These are phyloP conservation scores for Cydia amplana DNA, from an alignment of 1,140 invertebrate genomes.

Conservation along the genomic window DNA sequence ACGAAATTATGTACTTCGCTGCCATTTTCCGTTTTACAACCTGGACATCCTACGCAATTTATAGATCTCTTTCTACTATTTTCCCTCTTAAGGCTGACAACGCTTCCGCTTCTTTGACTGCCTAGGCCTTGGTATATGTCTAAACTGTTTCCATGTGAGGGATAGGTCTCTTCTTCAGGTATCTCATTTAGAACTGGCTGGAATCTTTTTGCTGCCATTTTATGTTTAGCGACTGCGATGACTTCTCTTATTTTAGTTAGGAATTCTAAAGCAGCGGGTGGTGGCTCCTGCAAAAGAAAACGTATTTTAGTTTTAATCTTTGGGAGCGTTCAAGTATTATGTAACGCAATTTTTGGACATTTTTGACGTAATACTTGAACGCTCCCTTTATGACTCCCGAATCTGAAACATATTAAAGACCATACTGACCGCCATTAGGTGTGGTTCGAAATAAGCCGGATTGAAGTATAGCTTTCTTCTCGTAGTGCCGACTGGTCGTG, in stretches of 20 bases:
- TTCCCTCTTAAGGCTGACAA: slow-evolving; percentile 80
- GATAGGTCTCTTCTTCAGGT: slow-evolving; percentile 86
- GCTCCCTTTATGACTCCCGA: too few relatives aligned
- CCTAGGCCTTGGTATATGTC: slow-evolving; percentile 71
- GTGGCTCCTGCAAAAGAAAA: slow-evolving; percentile 84
- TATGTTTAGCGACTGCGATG: slow-evolving; percentile 91
- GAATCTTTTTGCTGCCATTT: slow-evolving; percentile 90
- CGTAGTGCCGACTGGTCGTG: slow-evolving; percentile 83
- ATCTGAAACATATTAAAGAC: slow-evolving; percentile 25
- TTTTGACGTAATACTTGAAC: too few relatives aligned
- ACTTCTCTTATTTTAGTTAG: slow-evolving; percentile 92
- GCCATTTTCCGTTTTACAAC: slow-evolving; percentile 78
- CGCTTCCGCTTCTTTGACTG: slow-evolving; percentile 78
- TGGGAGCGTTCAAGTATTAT: too few relatives aligned
- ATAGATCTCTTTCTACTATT: slow-evolving; percentile 77
- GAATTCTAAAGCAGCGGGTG: slow-evolving; percentile 92
- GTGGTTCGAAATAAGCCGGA: slow-evolving; percentile 92
- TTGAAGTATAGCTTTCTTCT: slow-evolving; percentile 92
- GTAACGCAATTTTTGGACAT: too few relatives aligned
- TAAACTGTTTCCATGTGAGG: slow-evolving; percentile 70
- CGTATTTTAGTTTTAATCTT: slow-evolving; percentile 33
- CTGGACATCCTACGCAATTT: slow-evolving; percentile 83
- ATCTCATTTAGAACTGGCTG: slow-evolving; percentile 89
- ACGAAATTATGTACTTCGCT: slow-evolving; percentile 63
- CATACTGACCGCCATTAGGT: slow-evolving; percentile 86